Evolutionary conservation across 2,797 vertebrate species (phyloP), one percentile per base, ranked within the genome.

Genomic region (Pangasius krempfi): DNA sequence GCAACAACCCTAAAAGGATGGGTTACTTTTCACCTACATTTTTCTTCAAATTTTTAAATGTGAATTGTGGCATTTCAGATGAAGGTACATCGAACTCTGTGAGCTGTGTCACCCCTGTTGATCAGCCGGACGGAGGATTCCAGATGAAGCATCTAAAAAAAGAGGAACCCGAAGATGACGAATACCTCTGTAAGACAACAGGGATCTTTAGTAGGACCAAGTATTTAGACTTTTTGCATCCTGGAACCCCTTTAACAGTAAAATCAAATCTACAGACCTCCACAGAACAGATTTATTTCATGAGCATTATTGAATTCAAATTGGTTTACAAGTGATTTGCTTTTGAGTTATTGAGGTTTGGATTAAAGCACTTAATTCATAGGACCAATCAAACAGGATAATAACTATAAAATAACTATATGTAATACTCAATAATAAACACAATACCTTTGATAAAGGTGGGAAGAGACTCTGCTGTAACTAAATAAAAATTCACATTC

Each of bases 181-280:
- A 58, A 37, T 80, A 80, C 30, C 78, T 83, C 58, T 83, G 80
- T 83, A 83, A 64, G 80, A n/a, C 37, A 44, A 22, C 30, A 76
- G 52, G 18, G 30, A 37, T 18, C 30, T 80, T 58, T 80, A 22
- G n/a, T n/a, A n/a, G n/a, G 30, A 80, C n/a, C 78, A 58, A 58
- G 52, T 58, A 20, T n/a, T 58, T 82, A 13, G 10, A 54, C 76
- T 82, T 25, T 14, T 16, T 5, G 1, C 54, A 37, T 25, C 2
- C 13, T 54, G 27, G 25, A 0, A 79, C 16, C 20, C 12, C 33
- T 58, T 82, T 60, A 58, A 40, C 37, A 62, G 10, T 58, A 40
- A 60, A 82, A 56, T 56, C 22, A 56, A 56, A 5, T 33, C n/a
- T 22, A 56, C n/a, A 79, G 50, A 54, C 27, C 16, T 27, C 22